Evolutionary conservation across 1,140 invertebrate species (phyloP), one percentile per base, ranked within the genome.

Genomic region (Sesamia nonagrioides): DNA sequence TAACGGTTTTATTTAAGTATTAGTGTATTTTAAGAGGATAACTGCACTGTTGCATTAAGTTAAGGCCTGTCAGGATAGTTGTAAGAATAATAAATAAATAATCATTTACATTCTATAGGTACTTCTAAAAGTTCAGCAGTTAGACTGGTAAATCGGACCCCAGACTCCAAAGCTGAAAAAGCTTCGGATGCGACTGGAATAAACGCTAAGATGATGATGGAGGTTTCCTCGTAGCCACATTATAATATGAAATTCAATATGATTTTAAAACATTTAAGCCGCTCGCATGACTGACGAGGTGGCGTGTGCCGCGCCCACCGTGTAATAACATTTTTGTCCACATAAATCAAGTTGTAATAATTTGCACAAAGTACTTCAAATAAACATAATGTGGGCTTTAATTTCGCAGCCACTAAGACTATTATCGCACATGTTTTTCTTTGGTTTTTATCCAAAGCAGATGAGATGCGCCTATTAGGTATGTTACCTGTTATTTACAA

Each of bases 301-400:
- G 58, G 84, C 86, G 87, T 89, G 88, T 69, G 86, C 58, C 86
- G 72, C 84, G 81, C 85, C 87, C 76, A 85, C 72, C 78, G 71
- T 79, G 77, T 83, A 82, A 85, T 79, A 85, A 85, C 81, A 77
- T 82, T 82, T 87, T 87, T 84, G 81, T 75, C 78, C 73, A 54
- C 83, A 88, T 89, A 89, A 90, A 90, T 89, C 88, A 87, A 81
- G 77, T 78, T 68, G 72, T 83, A 87, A 85, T 88, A 85, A 87
- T 88, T 85, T 75, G 76, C 76, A 83, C 85, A 77, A 84, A 89
- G 73, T 72, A 85, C 80, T 83, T 84, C 77, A 80, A 85, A 88
- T 88, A 86, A 86, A 73, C 82, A 83, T 80, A 73, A 73, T 58
- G 58, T 50, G 73, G 42, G 79, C 50, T 69, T 79, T 61, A 71